Percentiles rank a stretch among this genome's conserved stretches.
phyloP scores from a whole-genome alignment of 2,797 vertebrate genomes.

The Enteromius mattozi region DNA sequence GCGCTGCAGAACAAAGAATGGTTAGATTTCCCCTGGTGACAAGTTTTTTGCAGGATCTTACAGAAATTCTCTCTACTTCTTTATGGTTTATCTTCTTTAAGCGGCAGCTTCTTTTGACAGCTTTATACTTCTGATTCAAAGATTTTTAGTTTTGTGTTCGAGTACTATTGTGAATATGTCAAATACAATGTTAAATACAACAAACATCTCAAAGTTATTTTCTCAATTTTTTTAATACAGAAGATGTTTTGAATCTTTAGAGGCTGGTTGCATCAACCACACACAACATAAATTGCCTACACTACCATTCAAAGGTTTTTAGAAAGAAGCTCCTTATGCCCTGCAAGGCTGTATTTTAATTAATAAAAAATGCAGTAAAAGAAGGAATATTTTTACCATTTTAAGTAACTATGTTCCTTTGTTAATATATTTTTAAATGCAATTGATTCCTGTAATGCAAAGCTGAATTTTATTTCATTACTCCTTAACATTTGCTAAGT shows the following conservation, averaged over 20 bases:
- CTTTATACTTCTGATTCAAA: slow-evolving; percentile 12
- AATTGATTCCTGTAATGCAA: background rate
- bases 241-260: background rate
- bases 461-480: background rate
- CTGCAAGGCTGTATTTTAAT: background rate
- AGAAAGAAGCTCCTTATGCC: background rate
- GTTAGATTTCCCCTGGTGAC: slow-evolving; percentile 45
- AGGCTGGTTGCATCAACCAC: background rate
- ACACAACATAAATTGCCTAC: background rate
- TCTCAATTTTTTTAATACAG: background rate
- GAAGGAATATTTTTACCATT: background rate
- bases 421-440: background rate
- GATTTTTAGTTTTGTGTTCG: background rate
- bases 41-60: slow-evolving; percentile 11
- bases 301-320: background rate
- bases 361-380: background rate
- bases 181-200: background rate
- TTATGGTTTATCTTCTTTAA: slow-evolving; percentile 36
- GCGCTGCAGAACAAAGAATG: slow-evolving; percentile 40
- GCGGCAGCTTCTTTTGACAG: background rate
- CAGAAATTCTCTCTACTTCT: slow-evolving; percentile 11
- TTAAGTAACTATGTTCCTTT: background rate
- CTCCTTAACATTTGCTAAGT: background rate
- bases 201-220: background rate
- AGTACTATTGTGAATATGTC: slow-evolving; percentile 1